Conservation (phyloP, 2,797 vertebrate species). For the Morus bassanus region DNA sequence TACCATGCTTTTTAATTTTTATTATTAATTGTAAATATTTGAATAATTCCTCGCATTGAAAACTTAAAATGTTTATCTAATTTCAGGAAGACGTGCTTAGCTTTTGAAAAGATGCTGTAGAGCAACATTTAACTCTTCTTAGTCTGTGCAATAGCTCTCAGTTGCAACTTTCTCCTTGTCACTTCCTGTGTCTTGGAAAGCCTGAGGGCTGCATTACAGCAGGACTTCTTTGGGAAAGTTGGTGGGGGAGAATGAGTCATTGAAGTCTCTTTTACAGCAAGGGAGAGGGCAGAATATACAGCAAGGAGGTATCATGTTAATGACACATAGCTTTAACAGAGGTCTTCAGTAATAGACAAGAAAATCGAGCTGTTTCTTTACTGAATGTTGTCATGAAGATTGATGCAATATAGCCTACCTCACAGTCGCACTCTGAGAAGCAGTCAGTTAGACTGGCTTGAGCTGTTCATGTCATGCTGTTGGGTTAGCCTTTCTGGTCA, state of each 20-base stretch:
- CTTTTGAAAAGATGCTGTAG: not conserved
- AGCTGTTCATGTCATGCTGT: not conserved
- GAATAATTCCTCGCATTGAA: not conserved
- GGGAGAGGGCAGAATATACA: not conserved
- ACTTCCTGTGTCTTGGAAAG: not conserved
- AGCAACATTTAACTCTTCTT: not conserved
- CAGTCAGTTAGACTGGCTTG: not conserved
- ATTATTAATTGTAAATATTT: not conserved
- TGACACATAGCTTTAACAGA: not conserved
- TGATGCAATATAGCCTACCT: not conserved
- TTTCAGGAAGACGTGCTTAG: not conserved
- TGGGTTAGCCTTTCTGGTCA: not conserved
- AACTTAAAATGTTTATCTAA: not conserved
- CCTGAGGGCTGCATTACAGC: too few species aligned
- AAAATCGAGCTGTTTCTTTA: not conserved
- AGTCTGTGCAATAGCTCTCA: not conserved
- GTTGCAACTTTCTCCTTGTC: not conserved
- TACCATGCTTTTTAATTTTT: not conserved
- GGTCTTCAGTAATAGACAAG: not conserved
- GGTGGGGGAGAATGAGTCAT: not conserved
- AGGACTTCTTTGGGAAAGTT: not conserved
- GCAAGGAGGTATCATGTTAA: not conserved
- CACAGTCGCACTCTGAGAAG: not conserved
- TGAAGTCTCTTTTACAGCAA: not conserved
- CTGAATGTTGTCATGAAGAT: not conserved